These are phyloP conservation scores for Camponotus vicinus DNA, from an alignment of 1,140 invertebrate species.

Conservation along the genomic window DNA sequence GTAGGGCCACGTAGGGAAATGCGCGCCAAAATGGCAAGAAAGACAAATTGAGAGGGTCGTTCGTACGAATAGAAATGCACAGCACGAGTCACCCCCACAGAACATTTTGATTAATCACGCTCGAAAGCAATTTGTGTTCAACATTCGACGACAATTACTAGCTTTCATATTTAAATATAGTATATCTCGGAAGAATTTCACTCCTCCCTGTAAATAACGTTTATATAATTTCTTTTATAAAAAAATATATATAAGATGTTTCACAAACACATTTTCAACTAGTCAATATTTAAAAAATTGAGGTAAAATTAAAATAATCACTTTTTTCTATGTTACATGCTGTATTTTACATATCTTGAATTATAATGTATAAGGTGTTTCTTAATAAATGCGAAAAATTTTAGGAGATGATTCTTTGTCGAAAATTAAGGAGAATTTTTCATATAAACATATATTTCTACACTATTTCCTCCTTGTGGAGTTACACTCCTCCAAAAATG, in stretches of 20 bases:
- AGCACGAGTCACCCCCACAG: neutral
- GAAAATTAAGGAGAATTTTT: too few relatives aligned
- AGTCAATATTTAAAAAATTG: neutral
- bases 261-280: too few relatives aligned
- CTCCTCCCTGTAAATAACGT: too few relatives aligned
- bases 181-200: too few relatives aligned
- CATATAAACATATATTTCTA: too few relatives aligned
- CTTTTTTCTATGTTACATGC: neutral
- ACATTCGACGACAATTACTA: neutral
- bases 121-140: neutral
- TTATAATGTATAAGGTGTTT: neutral
- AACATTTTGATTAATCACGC: conserved; percentile 6
- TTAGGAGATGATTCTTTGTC: too few relatives aligned
- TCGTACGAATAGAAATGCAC: conserved; percentile 6
- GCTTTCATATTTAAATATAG: conserved; percentile 2
- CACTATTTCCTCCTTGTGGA: too few relatives aligned
- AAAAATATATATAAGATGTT: too few relatives aligned
- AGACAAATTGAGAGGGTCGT: neutral
- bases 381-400: too few relatives aligned
- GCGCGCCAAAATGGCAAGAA: neutral
- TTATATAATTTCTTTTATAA: too few relatives aligned
- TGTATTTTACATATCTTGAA: neutral
- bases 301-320: neutral
- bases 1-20: neutral
- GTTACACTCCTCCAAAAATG: too few relatives aligned